Conservation (phyloP, 2,888 invertebrate species). For the Gibbula magus region DNA sequence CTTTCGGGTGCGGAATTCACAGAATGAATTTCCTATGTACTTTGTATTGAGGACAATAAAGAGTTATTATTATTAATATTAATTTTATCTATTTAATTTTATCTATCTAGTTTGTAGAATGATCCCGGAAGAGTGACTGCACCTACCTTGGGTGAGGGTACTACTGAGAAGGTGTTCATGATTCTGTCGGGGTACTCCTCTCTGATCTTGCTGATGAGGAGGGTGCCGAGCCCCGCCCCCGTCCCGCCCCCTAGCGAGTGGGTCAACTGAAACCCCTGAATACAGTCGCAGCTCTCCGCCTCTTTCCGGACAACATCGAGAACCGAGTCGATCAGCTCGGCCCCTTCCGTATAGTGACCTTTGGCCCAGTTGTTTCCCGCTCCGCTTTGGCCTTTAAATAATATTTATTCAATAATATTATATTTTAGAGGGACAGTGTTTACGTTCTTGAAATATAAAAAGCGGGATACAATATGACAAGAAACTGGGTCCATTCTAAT, state of each 20-base stretch:
- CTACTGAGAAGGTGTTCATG: conserved; percentile 96
- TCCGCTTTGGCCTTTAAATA: conserved; percentile 50
- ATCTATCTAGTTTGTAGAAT: no score
- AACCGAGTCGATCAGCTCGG: conserved; percentile 24
- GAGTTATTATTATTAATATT: no score
- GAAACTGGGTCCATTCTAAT: no score
- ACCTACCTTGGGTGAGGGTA: conserved; percentile 84
- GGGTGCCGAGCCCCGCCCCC: conserved; percentile 25
- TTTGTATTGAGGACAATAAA: no score
- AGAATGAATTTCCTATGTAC: no score
- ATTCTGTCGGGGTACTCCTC: conserved; percentile 60
- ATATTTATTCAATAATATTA: not conserved
- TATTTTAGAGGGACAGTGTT: not conserved
- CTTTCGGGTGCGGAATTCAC: no score
- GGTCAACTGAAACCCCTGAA: conserved; percentile 56
- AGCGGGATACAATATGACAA: no score
- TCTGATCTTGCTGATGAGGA: conserved; percentile 53
- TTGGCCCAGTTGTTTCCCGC: conserved; percentile 71
- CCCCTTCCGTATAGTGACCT: conserved; percentile 55
- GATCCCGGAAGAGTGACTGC: no score
- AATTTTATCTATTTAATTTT: no score
- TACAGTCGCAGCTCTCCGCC: conserved; percentile 55
- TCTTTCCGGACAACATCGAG: conserved; percentile 28
- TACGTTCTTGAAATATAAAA: not conserved
- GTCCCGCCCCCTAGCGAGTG: conserved; percentile 27